phyloP scores from a whole-genome alignment of 2,888 invertebrate species.

The Helobdella robusta region DNA sequence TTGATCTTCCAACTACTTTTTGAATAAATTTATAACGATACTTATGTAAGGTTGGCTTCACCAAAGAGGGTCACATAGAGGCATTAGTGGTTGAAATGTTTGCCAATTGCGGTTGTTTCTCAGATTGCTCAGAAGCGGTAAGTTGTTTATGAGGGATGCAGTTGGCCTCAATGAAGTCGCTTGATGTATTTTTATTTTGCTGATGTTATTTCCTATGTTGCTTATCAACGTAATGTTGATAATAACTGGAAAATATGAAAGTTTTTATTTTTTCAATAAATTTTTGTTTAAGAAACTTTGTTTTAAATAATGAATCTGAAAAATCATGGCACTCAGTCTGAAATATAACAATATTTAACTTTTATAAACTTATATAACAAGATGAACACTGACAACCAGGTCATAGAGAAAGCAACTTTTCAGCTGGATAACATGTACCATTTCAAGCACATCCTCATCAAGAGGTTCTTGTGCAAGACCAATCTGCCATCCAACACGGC shows the following conservation, averaged over 20 bases:
- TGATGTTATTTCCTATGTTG: too few relatives aligned
- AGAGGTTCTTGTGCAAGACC: slow-evolving; percentile 64
- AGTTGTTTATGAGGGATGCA: slow-evolving; percentile 21
- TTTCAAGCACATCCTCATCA: slow-evolving; percentile 64
- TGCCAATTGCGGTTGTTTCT: slow-evolving; percentile 68
- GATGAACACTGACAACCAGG: slow-evolving; percentile 51
- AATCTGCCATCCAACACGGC: slow-evolving; percentile 86
- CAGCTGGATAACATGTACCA: slow-evolving; percentile 62
- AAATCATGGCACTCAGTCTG: too few relatives aligned
- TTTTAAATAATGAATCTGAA: too few relatives aligned
- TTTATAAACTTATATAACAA: too few relatives aligned
- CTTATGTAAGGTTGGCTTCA: slow-evolving; percentile 56
- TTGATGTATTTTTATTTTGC: too few relatives aligned
- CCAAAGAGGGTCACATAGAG: slow-evolving; percentile 64
- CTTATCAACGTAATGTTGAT: too few relatives aligned
- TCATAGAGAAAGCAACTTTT: slow-evolving; percentile 71
- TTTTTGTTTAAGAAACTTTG: too few relatives aligned
- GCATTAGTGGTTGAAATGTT: slow-evolving; percentile 67
- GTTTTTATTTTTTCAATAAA: too few relatives aligned
- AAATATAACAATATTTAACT: too few relatives aligned
- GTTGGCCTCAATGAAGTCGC: neutral
- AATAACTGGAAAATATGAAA: too few relatives aligned
- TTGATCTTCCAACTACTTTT: neutral
- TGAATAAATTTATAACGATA: neutral
- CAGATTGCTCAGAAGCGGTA: slow-evolving; percentile 62